These are phyloP conservation scores for Ostrea denselamellosa DNA, from an alignment of 1,140 invertebrate genomes.

Conservation along the genomic window DNA sequence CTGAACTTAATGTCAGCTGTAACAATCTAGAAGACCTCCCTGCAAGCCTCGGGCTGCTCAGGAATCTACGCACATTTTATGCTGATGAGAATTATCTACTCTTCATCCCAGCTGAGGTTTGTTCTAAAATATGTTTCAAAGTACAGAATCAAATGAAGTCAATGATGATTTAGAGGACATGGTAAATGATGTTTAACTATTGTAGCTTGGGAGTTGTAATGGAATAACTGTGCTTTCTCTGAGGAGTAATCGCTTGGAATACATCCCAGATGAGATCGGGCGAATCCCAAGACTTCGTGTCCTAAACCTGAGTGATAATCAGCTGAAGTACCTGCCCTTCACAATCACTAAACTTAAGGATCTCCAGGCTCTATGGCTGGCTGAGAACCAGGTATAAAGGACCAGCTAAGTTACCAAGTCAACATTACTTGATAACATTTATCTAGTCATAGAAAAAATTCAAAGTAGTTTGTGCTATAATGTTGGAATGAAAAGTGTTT, in stretches of 20 bases:
- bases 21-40: slow-evolving; percentile 94
- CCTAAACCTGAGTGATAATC: slow-evolving; percentile 94
- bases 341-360: slow-evolving; percentile 91
- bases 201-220: slow-evolving; percentile 91
- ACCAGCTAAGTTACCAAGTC: neutral
- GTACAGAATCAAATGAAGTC: neutral
- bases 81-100: slow-evolving; percentile 98
- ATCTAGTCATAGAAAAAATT: too few species aligned
- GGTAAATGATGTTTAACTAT: neutral
- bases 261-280: slow-evolving; percentile 93
- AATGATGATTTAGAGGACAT: neutral
- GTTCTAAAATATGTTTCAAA: neutral
- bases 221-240: slow-evolving; percentile 91
- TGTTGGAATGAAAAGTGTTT: too few species aligned
- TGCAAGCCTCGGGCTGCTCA: slow-evolving; percentile 92
- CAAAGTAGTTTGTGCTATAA: too few species aligned
- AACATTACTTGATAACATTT: too few species aligned
- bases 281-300: slow-evolving; percentile 90
- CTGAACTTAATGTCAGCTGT: slow-evolving; percentile 97
- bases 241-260: slow-evolving; percentile 87
- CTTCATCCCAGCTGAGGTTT: slow-evolving; percentile 91
- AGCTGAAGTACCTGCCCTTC: slow-evolving; percentile 91
- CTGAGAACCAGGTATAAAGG: slow-evolving; percentile 85
- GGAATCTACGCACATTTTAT: slow-evolving; percentile 95
- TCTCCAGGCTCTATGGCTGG: slow-evolving; percentile 94